Percentiles rank a stretch among this genome's conserved stretches.
These are phyloP conservation scores for Leistus spinibarbis DNA, from an alignment of 2,888 invertebrate species.

Conservation along the genomic window DNA sequence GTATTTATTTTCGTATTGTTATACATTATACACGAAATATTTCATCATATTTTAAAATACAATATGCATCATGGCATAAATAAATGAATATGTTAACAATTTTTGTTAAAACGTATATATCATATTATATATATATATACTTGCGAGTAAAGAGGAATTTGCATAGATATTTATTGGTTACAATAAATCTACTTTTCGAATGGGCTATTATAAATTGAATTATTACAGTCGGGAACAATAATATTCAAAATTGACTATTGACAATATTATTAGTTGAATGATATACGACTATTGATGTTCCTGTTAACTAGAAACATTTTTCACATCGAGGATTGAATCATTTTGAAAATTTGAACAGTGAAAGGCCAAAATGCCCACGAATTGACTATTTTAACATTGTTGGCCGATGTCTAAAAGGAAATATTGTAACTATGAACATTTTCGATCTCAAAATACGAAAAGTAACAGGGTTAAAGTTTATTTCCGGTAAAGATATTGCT, in stretches of 20 bases:
- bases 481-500: too few species aligned
- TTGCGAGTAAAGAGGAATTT: neutral
- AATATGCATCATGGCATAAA: neutral
- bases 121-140: neutral
- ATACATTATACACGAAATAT: too few species aligned
- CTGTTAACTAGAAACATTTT: too few species aligned
- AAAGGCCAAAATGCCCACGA: too few species aligned
- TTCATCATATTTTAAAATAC: neutral
- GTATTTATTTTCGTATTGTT: neutral
- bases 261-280: neutral
- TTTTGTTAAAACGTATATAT: neutral
- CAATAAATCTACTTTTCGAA: neutral
- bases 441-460: too few species aligned
- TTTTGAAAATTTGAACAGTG: too few species aligned
- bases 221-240: neutral
- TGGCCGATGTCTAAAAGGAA: too few species aligned
- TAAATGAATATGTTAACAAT: neutral
- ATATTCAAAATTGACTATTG: neutral
- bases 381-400: too few species aligned
- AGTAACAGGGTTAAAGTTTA: too few species aligned
- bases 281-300: neutral
- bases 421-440: too few species aligned
- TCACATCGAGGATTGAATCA: too few species aligned
- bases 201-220: neutral
- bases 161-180: neutral